Conservation (phyloP, 1,140 invertebrate species). For the Reticulitermes speratus region DNA sequence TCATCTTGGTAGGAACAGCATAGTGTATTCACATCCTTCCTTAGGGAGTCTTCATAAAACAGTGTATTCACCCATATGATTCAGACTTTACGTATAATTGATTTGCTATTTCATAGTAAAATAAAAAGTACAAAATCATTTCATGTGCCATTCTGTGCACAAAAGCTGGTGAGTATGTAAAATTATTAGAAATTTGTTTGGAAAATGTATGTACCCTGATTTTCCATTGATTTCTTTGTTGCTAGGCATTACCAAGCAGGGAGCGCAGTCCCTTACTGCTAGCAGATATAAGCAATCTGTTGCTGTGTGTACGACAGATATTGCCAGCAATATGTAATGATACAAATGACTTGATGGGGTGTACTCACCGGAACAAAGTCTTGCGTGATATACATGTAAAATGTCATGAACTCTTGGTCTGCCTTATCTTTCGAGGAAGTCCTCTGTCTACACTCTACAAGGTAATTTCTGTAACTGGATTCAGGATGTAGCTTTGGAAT, state of each 20-base stretch:
- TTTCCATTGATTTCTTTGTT: constrained; percentile 2
- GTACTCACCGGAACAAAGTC: constrained; percentile 54
- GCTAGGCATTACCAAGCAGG: constrained; percentile 60
- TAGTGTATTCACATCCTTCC: too few relatives aligned
- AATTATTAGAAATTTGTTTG: too few relatives aligned
- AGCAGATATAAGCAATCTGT: constrained; percentile 70
- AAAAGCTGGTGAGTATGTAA: too few relatives aligned
- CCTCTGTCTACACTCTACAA: constrained; percentile 71
- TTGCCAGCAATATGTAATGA: constrained; percentile 62
- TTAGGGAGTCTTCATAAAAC: too few relatives aligned
- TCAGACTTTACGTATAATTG: too few relatives aligned
- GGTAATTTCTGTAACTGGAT: constrained; percentile 46
- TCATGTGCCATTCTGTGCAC: too few relatives aligned
- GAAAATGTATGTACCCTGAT: too few relatives aligned
- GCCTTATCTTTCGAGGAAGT: constrained; percentile 66
- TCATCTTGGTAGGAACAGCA: too few relatives aligned
- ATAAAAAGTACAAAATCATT: too few relatives aligned
- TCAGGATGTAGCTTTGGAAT: too few relatives aligned
- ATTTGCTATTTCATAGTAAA: too few relatives aligned
- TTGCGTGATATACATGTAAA: constrained; percentile 75
- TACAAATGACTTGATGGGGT: constrained; percentile 61
- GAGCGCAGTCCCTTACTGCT: constrained; percentile 60
- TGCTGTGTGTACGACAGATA: constrained; percentile 68
- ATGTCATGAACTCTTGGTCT: constrained; percentile 70
- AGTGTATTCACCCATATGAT: too few relatives aligned